Base-by-base conservation (phyloP, 2,888 invertebrate species). In the Gymnocheta viridis region DNA sequence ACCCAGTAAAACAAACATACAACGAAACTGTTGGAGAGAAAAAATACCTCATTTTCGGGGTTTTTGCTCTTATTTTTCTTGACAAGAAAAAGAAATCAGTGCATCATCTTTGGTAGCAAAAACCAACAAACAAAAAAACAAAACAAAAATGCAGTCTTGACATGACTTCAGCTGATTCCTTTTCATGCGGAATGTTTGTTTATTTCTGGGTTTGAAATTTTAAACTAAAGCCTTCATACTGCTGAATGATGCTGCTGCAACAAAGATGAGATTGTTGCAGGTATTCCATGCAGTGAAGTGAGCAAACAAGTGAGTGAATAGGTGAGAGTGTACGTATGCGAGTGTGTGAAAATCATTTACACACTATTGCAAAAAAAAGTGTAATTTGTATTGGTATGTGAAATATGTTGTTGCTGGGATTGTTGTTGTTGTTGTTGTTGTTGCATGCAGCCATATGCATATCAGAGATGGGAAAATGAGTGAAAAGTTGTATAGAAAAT, bases 21-120 rank as follows among this genome's bases (percentile, higher is more conserved):
- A 29, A 38, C 24, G 66, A 77, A 66, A 54, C 35, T 69, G 17
- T 49, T 66, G 6, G 4, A 74, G 47, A 51, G 66, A 76, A 74
- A 51, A 66, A 19, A 7, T 4, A 29, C 17, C 27, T 14, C 4
- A 62, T 19, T 51, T 51, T 51, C 35, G 9, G n/a, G 24, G 9
- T 17, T 67, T 79, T 72, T 79, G 66, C 76, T 32, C 54, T 67
- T 86, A 56, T 70, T 70, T 29, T 29, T 27, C 41, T 86, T 86
- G 89, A 89, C 89, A 89, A 88, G 88, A 87, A 88, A 89, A 88
- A 88, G 88, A 89, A 89, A 89, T 89, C 89, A 90, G 90, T 90
- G 89, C 89, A 89, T 56, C 89, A 89, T 54, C 22, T 44, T 35
- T n/a, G 35, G 62, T 24, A 44, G 56, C 56, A 56, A 58, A 49